Evolutionary conservation across 2,888 invertebrate genomes (phyloP).

Genomic region (Ptilodon capucinus): DNA sequence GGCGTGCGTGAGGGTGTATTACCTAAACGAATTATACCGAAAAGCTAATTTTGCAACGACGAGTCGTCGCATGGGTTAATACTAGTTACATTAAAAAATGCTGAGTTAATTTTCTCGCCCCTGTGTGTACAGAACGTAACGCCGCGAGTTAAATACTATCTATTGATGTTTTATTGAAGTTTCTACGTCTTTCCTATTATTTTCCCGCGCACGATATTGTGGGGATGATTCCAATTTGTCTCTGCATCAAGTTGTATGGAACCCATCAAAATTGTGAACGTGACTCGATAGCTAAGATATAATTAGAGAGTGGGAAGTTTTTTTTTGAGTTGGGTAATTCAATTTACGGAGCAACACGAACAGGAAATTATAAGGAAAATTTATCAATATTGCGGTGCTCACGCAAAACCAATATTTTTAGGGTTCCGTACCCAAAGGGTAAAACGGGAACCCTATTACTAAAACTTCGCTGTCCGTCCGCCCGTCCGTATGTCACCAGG

Average conservation of each 20-base stretch:
- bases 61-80: too few species aligned
- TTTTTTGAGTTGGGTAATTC: constrained; percentile 14
- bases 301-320: constrained; percentile 10
- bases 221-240: constrained; percentile 48
- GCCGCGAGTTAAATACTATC: constrained; percentile 53
- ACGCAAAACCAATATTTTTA: background rate
- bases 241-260: constrained; percentile 30
- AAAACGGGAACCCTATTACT: too few species aligned
- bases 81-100: too few species aligned
- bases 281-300: background rate
- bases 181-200: constrained; percentile 46
- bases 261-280: constrained; percentile 28
- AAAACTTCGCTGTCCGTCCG: too few species aligned
- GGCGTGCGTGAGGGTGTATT: too few species aligned
- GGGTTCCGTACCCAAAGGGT: too few species aligned
- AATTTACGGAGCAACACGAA: background rate
- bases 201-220: constrained; percentile 40
- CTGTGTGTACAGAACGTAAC: too few species aligned
- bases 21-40: too few species aligned
- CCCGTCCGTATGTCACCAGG: too few species aligned
- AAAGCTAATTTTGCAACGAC: too few species aligned
- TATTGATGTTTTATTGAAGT: constrained; percentile 56
- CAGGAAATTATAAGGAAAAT: background rate
- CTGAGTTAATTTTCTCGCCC: too few species aligned
- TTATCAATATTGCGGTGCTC: background rate